Conservation (phyloP, 2,888 invertebrate species). For the Aspidiotus destructor region DNA sequence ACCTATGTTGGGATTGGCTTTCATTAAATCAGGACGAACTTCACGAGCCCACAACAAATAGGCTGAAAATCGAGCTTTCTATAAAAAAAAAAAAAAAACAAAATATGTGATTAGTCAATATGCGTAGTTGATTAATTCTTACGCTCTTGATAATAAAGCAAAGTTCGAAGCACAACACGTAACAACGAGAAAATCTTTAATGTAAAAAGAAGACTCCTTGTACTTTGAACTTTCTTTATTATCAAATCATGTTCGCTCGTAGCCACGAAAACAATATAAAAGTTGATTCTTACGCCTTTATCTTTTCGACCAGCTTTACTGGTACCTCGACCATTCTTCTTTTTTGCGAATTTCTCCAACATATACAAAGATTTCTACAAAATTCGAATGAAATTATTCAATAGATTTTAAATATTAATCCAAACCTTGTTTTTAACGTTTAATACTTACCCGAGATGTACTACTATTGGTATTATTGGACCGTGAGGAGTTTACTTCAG, state of each 20-base stretch:
- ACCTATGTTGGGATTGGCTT: constrained; percentile 65
- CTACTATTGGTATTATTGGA: background rate
- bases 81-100: background rate
- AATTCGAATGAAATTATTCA: constrained; percentile 6
- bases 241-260: background rate
- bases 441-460: background rate
- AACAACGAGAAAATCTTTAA: too few species aligned
- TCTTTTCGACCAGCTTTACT: constrained; percentile 64
- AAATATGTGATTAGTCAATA: background rate
- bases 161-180: too few species aligned
- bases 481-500: constrained; percentile 12
- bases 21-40: constrained; percentile 60
- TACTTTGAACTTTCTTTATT: background rate
- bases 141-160: too few species aligned
- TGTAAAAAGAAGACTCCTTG: background rate
- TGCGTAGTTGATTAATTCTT: constrained; percentile 37
- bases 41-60: constrained; percentile 88
- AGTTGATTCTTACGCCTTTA: constrained; percentile 51
- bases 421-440: background rate
- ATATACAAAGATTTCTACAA: constrained; percentile 52
- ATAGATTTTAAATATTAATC: background rate
- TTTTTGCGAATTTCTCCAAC: constrained; percentile 69
- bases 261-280: background rate
- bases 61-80: constrained; percentile 57
- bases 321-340: constrained; percentile 60